Evolutionary conservation across 1,140 invertebrate species (phyloP).

Genomic region (Monochamus saltuarius): DNA sequence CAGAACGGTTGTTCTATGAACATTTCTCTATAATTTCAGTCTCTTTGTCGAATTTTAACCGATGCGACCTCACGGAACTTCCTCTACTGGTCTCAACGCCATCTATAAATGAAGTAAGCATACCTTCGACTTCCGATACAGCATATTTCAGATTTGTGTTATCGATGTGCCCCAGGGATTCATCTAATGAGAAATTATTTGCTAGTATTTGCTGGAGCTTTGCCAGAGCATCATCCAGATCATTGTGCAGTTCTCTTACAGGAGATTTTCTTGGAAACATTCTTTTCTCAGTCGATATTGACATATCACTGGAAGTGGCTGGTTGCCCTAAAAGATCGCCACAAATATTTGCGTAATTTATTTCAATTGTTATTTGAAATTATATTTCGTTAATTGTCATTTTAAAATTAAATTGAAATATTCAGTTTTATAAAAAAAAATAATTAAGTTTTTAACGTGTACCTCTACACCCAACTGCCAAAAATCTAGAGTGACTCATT

Average conservation of each 20-base stretch:
- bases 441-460: too few species aligned
- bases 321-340: conserved; percentile 8
- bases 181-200: conserved; percentile 61
- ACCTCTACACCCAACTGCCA: too few species aligned
- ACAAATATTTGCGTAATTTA: background rate
- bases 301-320: background rate
- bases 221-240: conserved; percentile 60
- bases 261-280: conserved; percentile 21
- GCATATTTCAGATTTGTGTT: conserved; percentile 60
- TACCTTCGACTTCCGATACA: conserved; percentile 61
- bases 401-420: too few species aligned
- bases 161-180: conserved; percentile 55
- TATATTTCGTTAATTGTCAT: too few species aligned
- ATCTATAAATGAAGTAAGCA: conserved; percentile 59
- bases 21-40: background rate
- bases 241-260: conserved; percentile 53
- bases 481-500: too few species aligned
- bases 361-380: background rate
- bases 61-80: conserved; percentile 27
- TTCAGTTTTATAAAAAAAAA: too few species aligned
- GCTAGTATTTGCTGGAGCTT: conserved; percentile 62
- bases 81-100: conserved; percentile 50
- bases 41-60: background rate
- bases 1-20: too few species aligned
- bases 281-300: conserved; percentile 7